phyloP scores from a whole-genome alignment of 2,797 vertebrate species.

The Chlorospingus semifuscus region DNA sequence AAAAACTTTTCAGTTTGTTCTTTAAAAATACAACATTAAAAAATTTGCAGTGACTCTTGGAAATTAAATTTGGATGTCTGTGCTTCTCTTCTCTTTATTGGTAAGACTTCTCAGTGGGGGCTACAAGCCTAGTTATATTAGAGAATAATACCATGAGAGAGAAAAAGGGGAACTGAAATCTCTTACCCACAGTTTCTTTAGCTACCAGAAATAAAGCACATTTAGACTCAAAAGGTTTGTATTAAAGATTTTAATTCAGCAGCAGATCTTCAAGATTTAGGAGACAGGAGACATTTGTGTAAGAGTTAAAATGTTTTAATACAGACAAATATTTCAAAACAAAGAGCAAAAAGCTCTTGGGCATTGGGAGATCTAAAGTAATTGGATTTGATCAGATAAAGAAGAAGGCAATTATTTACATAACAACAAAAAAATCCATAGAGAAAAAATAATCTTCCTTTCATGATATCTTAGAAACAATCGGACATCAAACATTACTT shows the following conservation, averaged over 20 bases:
- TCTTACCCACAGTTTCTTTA: not conserved
- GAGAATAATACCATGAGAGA: not conserved
- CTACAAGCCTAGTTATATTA: not conserved
- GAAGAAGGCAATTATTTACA: slow-evolving; percentile 29
- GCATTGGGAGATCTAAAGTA: not conserved
- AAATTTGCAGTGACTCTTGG: not conserved
- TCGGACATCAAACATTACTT: slow-evolving; percentile 14
- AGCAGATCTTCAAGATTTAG: not conserved
- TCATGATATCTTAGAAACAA: slow-evolving; percentile 10
- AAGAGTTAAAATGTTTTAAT: not conserved
- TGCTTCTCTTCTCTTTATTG: not conserved
- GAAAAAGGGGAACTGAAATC: not conserved
- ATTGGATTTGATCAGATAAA: slow-evolving; percentile 38
- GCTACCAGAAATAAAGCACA: not conserved
- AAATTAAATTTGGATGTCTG: not conserved
- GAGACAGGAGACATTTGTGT: not conserved
- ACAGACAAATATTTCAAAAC: not conserved
- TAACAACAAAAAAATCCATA: not conserved
- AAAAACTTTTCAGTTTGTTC: not conserved
- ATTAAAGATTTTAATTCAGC: not conserved
- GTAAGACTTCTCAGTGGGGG: not conserved
- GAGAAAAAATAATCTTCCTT: slow-evolving; percentile 14
- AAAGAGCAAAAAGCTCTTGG: not conserved
- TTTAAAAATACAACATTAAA: not conserved
- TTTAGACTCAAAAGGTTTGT: not conserved